phyloP scores from a whole-genome alignment of 2,888 invertebrate genomes.

The Nomada lathburiana region DNA sequence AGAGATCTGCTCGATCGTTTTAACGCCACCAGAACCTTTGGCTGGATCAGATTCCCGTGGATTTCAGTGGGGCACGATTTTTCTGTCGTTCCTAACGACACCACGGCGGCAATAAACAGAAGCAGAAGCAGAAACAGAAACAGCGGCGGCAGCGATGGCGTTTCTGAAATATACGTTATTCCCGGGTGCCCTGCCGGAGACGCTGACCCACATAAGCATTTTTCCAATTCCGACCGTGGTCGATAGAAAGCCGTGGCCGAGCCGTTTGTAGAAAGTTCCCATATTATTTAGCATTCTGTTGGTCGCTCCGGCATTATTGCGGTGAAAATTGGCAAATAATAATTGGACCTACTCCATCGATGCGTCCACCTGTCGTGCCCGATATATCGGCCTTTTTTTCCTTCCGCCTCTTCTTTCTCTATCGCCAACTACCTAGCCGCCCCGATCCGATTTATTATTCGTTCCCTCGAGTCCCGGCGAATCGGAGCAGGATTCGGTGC shows the following conservation, averaged over 20 bases:
- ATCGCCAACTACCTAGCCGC: too few relatives aligned
- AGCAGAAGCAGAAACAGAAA: conserved; percentile 56
- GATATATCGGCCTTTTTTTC: conserved; percentile 21
- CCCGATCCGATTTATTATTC: conserved; percentile 36
- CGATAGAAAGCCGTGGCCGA: conserved; percentile 74
- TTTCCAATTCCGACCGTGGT: conserved; percentile 78
- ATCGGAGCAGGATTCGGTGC: conserved; percentile 15
- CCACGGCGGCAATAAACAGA: neutral
- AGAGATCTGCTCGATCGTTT: conserved; percentile 11
- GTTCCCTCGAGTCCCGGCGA: conserved; percentile 22
- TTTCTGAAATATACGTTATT: conserved; percentile 80
- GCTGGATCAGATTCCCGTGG: conserved; percentile 31
- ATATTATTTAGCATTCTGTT: conserved; percentile 80
- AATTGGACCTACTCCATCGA: conserved; percentile 50
- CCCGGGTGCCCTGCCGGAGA: conserved; percentile 60
- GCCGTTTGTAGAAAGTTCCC: conserved; percentile 80
- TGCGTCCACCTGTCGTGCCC: conserved; percentile 17
- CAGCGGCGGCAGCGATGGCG: conserved; percentile 75
- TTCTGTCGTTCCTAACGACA: conserved; percentile 4
- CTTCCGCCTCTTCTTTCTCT: neutral
- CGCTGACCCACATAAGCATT: conserved; percentile 80
- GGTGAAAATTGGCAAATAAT: conserved; percentile 77
- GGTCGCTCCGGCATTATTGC: conserved; percentile 69
- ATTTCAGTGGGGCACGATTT: conserved; percentile 30
- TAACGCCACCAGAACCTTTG: too few relatives aligned